phyloP scores from a whole-genome alignment of 2,113 vertebrate species.

The Paramisgurnus dabryanus region DNA sequence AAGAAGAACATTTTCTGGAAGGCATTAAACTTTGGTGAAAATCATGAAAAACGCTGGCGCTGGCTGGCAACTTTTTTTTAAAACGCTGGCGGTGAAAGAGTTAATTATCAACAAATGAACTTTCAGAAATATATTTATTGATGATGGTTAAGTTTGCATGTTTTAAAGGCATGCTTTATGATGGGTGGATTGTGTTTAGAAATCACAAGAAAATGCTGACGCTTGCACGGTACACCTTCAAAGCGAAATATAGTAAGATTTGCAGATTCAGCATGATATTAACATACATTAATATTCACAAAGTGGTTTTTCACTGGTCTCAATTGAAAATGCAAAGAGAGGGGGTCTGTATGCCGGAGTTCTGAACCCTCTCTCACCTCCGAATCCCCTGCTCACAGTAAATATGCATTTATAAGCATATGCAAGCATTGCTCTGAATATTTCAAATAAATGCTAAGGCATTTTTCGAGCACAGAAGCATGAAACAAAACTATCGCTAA shows the following conservation, averaged over 20 bases:
- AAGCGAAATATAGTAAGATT: constrained; percentile 54
- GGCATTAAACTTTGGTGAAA: no score
- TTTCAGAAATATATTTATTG: not conserved
- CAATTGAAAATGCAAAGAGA: constrained; percentile 69
- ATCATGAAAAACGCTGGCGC: no score
- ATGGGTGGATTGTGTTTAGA: not conserved
- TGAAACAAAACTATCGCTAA: not conserved
- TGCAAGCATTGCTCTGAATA: not conserved
- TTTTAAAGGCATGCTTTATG: not conserved
- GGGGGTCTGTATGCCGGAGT: constrained; percentile 44
- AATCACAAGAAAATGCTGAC: constrained; percentile 51
- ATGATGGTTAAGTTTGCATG: not conserved
- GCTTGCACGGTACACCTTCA: constrained; percentile 59
- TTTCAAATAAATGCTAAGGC: not conserved
- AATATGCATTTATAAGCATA: not conserved
- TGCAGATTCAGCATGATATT: constrained; percentile 66
- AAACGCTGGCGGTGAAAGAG: no score
- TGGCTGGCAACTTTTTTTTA: no score
- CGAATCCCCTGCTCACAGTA: constrained; percentile 42
- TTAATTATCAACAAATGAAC: not conserved
- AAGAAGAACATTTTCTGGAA: no score
- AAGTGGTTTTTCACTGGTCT: constrained; percentile 62
- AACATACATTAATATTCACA: constrained; percentile 67
- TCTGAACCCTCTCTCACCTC: not conserved
- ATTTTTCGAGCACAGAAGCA: not conserved